phyloP scores from a whole-genome alignment of 2,888 invertebrate genomes.

The Caenorhabditis doughertyi region DNA sequence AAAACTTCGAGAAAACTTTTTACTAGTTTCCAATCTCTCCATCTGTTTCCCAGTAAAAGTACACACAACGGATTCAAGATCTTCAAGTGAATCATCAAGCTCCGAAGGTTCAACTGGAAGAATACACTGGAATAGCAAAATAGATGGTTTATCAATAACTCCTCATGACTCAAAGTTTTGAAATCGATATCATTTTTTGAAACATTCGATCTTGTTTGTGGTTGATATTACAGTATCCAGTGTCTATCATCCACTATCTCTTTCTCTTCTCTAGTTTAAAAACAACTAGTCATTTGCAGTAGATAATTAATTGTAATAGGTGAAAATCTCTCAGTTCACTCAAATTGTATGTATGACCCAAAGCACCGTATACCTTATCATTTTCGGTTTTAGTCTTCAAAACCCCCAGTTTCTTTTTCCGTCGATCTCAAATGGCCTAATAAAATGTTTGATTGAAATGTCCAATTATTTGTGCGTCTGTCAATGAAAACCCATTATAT shows the following conservation, averaged over 20 bases:
- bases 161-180: conserved; percentile 5
- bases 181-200: background rate
- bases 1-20: conserved; percentile 48
- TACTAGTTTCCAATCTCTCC: conserved; percentile 51
- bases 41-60: conserved; percentile 58
- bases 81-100: conserved; percentile 57
- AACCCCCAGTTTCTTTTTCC: conserved; percentile 17
- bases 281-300: conserved; percentile 48
- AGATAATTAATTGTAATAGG: conserved; percentile 6
- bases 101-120: conserved; percentile 48
- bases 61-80: conserved; percentile 47
- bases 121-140: conserved; percentile 60
- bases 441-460: conserved; percentile 46
- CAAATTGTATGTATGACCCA: conserved; percentile 31
- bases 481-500: conserved; percentile 18
- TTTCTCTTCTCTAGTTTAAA: background rate
- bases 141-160: conserved; percentile 49
- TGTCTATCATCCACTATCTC: background rate
- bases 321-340: conserved; percentile 5
- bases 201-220: conserved; percentile 11
- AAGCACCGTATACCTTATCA: conserved; percentile 24
- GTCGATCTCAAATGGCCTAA: conserved; percentile 47
- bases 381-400: conserved; percentile 8
- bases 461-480: background rate
- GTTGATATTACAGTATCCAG: conserved; percentile 19